Percentiles rank a stretch among this genome's conserved stretches.
phyloP scores from a whole-genome alignment of 2,888 invertebrate genomes.

The Matsumyia berberina region DNA sequence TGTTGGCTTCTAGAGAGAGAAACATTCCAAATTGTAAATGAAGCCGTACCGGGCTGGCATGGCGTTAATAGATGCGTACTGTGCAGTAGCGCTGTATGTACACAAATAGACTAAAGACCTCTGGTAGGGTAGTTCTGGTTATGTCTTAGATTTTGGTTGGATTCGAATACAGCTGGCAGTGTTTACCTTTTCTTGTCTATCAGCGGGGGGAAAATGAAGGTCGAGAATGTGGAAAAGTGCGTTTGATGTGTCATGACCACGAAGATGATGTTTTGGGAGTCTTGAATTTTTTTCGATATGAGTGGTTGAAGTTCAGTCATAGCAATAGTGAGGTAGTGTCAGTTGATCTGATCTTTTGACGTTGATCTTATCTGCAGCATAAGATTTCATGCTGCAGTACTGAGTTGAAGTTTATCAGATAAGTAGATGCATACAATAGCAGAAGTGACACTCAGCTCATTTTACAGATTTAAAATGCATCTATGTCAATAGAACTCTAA shows the following conservation, averaged over 20 bases:
- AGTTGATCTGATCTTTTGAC: too few relatives aligned
- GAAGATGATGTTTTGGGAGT: too few relatives aligned
- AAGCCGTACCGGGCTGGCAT: conserved; percentile 14
- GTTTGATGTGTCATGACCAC: neutral
- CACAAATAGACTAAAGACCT: conserved; percentile 27
- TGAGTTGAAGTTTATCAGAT: too few relatives aligned
- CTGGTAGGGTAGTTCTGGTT: conserved; percentile 26
- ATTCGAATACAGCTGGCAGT: conserved; percentile 17
- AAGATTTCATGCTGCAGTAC: too few relatives aligned
- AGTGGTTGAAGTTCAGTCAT: too few relatives aligned
- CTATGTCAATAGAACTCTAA: too few relatives aligned
- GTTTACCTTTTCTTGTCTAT: conserved; percentile 14
- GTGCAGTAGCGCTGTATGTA: neutral
- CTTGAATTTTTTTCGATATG: too few relatives aligned
- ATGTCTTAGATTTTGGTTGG: conserved; percentile 18
- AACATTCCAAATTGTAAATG: conserved; percentile 35
- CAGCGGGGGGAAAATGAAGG: neutral
- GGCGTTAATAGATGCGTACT: neutral
- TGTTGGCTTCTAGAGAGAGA: conserved; percentile 3
- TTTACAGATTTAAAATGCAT: too few relatives aligned
- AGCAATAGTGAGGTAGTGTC: too few relatives aligned
- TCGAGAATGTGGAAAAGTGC: neutral
- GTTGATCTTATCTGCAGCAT: too few relatives aligned
- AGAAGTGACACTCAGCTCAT: too few relatives aligned
- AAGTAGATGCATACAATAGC: too few relatives aligned